Percentiles rank a stretch among this genome's conserved stretches.
These are phyloP conservation scores for Ericerus pela DNA, from an alignment of 1,140 invertebrate genomes.

Conservation along the genomic window DNA sequence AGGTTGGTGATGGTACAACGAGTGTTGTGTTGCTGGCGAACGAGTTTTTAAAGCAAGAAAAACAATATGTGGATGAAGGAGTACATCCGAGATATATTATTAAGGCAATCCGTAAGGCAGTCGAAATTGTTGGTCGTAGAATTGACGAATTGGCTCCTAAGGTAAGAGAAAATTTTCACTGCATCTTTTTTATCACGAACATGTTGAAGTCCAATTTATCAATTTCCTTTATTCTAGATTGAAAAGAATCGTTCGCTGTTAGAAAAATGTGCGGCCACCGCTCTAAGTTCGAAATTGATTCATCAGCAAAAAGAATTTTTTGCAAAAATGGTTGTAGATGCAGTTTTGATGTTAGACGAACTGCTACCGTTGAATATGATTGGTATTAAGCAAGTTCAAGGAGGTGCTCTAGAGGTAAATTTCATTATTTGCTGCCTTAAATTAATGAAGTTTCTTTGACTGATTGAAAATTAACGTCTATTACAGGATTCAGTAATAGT, in stretches of 20 bases:
- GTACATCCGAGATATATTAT: slow-evolving; percentile 91
- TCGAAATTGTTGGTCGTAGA: slow-evolving; percentile 63
- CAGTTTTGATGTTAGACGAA: slow-evolving; percentile 84
- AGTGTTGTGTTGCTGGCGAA: slow-evolving; percentile 89
- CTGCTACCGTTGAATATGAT: slow-evolving; percentile 96
- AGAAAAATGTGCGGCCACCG: slow-evolving; percentile 89
- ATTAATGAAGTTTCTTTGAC: neutral
- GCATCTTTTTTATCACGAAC: neutral
- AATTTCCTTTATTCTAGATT: slow-evolving; percentile 34
- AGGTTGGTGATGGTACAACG: slow-evolving; percentile 97
- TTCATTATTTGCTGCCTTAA: neutral
- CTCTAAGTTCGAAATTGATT: slow-evolving; percentile 92
- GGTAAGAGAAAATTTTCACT: slow-evolving; percentile 31
- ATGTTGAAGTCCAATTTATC: neutral
- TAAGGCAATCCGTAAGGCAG: slow-evolving; percentile 65
- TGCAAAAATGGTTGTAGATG: slow-evolving; percentile 92
- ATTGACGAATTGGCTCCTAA: slow-evolving; percentile 75
- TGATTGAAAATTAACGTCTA: neutral
- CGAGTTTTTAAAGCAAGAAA: slow-evolving; percentile 89
- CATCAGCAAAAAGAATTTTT: slow-evolving; percentile 93
- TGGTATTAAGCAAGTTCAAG: slow-evolving; percentile 96
- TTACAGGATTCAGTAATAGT: slow-evolving; percentile 74
- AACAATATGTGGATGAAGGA: slow-evolving; percentile 90
- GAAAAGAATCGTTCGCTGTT: slow-evolving; percentile 56
- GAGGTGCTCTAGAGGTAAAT: slow-evolving; percentile 70